phyloP scores from a whole-genome alignment of 2,113 vertebrate genomes.

The Malurus cyaneus region DNA sequence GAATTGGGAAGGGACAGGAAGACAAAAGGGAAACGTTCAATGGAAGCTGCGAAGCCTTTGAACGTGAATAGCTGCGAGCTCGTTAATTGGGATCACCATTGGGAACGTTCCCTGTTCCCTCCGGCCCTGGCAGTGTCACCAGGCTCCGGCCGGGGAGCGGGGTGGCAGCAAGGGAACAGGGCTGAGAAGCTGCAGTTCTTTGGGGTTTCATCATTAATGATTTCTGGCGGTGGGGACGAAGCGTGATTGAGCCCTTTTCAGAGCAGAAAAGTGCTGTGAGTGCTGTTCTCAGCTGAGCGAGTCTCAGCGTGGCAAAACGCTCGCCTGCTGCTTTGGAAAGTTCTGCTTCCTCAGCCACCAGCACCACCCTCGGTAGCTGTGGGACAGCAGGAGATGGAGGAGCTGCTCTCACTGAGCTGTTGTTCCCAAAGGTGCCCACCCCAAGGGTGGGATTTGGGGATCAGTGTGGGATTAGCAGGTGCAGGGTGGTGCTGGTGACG shows the following conservation, averaged over 20 bases:
- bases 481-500: neutral
- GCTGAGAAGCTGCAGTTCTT: neutral
- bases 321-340: neutral
- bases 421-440: neutral
- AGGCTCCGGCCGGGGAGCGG: neutral
- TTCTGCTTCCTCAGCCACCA: neutral
- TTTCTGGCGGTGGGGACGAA: constrained; percentile 1
- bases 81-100: constrained; percentile 13
- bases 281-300: neutral
- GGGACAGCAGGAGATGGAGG: neutral
- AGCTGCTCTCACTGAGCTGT: neutral
- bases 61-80: neutral
- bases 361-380: constrained; percentile 5
- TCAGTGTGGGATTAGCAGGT: neutral
- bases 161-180: neutral
- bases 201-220: neutral
- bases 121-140: neutral
- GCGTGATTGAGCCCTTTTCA: constrained; percentile 21
- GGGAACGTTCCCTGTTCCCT: neutral
- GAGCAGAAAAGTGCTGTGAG: neutral
- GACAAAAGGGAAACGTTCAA: constrained; percentile 1
- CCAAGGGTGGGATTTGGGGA: neutral
- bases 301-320: neutral
- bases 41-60: neutral
- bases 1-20: constrained; percentile 8